Evolutionary conservation across 2,888 invertebrate genomes (phyloP), one percentile per base, ranked within the genome.

Genomic region (Atherix ibis): DNA sequence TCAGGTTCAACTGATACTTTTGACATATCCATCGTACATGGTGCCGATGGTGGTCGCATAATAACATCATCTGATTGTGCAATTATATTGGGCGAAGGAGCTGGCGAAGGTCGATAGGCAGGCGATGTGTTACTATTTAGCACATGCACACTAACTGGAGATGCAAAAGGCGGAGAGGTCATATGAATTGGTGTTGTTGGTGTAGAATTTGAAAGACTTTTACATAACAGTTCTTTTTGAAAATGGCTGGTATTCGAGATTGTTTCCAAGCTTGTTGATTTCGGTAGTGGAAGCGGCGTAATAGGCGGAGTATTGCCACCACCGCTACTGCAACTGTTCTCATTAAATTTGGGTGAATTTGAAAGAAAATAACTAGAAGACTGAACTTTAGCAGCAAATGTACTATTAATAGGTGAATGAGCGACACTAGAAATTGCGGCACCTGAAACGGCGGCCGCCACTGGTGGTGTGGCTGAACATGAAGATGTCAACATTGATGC

Each of bases 1-100:
- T 37, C 40, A 24, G 28, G 6, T 31, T 40, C 40, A 12, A n/a
- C 19, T 10, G 19, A 9, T 14, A 13, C 24, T 27, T 35, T 37
- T 8, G 40, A 19, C 34, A 34, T 38, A 27, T 38, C 38, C 17
- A 40, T 27, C 12, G 34, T 31, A 27, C 34, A 34, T 2, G 40
- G 39, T 6, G 40, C 40, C 2, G 39, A 40, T 25, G 42, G 42
- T 26, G 42, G 42, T 9, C 42, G 33, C 42, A 42, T 42, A 22
- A 35, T 18, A 18, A 31, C 32, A 19, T 38, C 38, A 26, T 32
- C 32, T 4, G 24, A 16, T 34, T 31, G 32, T 15, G 19, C 4
- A 22, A n/a, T 18, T 10, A 27, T 25, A 28, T 22, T 22, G 6
- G 22, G 22, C 22, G 22, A 22, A 6, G 22, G 6, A 8, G 22